Percentiles rank a stretch among this genome's conserved stretches.
Conservation (phyloP, 2,888 invertebrate genomes). For the Rhamnusium bicolor region DNA sequence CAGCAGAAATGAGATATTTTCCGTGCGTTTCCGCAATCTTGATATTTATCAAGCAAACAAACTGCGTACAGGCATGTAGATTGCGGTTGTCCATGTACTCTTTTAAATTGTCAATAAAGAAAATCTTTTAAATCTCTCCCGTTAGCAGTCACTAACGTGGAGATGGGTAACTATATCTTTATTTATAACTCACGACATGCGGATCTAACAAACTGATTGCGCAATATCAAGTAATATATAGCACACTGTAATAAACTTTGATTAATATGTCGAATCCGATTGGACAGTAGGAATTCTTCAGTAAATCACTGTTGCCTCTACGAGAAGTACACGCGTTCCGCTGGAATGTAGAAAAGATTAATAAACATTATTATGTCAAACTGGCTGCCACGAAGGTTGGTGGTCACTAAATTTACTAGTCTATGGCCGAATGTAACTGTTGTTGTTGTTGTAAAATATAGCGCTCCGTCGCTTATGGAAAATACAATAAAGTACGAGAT, state of each 20-base stretch:
- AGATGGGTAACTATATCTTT: conserved; percentile 64
- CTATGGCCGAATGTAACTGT: conserved; percentile 52
- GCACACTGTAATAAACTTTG: conserved; percentile 53
- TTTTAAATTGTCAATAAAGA: conserved; percentile 61
- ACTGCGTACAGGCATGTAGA: conserved; percentile 59
- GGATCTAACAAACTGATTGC: conserved; percentile 57
- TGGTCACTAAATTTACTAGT: conserved; percentile 59
- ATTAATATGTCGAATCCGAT: conserved; percentile 57
- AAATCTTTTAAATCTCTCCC: conserved; percentile 59
- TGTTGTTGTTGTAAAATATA: conserved; percentile 46
- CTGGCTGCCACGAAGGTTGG: conserved; percentile 55
- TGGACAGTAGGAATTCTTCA: conserved; percentile 51
- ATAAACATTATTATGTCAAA: conserved; percentile 59
- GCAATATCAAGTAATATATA: conserved; percentile 57
- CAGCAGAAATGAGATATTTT: conserved; percentile 52
- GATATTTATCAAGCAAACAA: conserved; percentile 60
- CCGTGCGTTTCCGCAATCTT: conserved; percentile 52
- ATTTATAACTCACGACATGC: conserved; percentile 62
- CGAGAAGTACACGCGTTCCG: conserved; percentile 34
- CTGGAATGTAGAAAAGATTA: conserved; percentile 62
- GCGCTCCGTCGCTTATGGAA: conserved; percentile 47
- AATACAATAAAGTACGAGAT: conserved; percentile 50
- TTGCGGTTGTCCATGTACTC: conserved; percentile 56
- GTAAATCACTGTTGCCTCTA: conserved; percentile 50
- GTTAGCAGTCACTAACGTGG: conserved; percentile 52